Evolutionary conservation across 2,888 invertebrate species (phyloP).

Genomic region (Himalopsyche kuldschensis): DNA sequence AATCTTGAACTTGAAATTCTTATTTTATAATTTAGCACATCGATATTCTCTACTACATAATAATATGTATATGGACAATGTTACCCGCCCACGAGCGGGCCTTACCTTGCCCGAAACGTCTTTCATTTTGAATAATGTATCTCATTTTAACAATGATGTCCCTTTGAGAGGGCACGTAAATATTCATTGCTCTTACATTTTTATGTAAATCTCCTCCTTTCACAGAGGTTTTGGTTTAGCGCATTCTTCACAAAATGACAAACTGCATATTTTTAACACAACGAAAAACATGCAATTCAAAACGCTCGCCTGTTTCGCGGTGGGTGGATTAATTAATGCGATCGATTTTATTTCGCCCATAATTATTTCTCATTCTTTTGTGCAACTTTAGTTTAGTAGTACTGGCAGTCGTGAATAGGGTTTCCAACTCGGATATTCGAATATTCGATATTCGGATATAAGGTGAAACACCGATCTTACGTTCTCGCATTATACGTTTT

Average conservation of each 20-base stretch:
- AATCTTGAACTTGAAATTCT: background rate
- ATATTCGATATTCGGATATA: no score
- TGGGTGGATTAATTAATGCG: background rate
- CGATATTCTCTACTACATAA: background rate
- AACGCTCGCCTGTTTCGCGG: background rate
- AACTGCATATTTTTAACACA: background rate
- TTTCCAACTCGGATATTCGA: no score
- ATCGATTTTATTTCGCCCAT: background rate
- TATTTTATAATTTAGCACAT: background rate
- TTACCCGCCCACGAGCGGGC: background rate
- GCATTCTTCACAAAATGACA: background rate
- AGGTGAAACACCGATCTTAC: no score
- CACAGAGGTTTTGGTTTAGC: background rate
- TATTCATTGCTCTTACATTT: background rate
- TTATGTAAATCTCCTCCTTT: background rate
- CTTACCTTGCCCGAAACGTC: background rate
- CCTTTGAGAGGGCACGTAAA: background rate
- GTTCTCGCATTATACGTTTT: no score
- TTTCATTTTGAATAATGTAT: background rate
- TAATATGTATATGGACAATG: background rate
- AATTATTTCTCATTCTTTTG: no score
- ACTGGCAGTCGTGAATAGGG: no score
- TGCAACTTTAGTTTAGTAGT: no score
- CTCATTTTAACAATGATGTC: background rate
- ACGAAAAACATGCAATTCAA: background rate